Evolutionary conservation across 1,140 invertebrate species (phyloP).

Genomic region (Antheraea mylitta): DNA sequence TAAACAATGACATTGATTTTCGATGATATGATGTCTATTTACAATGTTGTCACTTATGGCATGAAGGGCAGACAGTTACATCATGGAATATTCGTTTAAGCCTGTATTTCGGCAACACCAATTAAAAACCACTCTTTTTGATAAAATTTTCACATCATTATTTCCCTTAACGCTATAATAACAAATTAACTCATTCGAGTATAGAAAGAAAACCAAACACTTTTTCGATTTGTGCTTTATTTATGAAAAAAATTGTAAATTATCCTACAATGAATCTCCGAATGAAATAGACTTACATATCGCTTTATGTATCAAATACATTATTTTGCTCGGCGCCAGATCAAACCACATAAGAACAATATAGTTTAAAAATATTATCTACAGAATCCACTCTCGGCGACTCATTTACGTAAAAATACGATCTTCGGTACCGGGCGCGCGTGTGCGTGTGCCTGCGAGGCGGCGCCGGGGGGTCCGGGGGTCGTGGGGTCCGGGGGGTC

Average conservation of each 20-base stretch:
- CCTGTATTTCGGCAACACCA: not conserved
- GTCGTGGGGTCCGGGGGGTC: constrained; percentile 14
- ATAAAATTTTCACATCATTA: not conserved
- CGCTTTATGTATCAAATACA: constrained; percentile 79
- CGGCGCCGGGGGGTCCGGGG: constrained; percentile 15
- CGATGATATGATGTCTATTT: not conserved
- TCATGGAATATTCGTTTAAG: not conserved
- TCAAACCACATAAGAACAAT: constrained; percentile 77
- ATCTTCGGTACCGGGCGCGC: constrained; percentile 47
- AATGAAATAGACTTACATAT: constrained; percentile 80
- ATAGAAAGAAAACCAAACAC: constrained; percentile 55
- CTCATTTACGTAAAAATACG: constrained; percentile 76
- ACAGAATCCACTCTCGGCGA: constrained; percentile 75
- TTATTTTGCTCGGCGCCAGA: constrained; percentile 74
- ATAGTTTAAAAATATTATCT: constrained; percentile 79
- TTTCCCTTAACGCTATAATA: not conserved
- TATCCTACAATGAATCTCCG: constrained; percentile 80
- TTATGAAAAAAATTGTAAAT: constrained; percentile 81
- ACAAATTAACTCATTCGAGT: not conserved
- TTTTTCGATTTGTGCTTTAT: constrained; percentile 80
- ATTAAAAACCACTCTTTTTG: not conserved
- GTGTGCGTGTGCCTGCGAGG: constrained; percentile 7
- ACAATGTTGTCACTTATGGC: not conserved
- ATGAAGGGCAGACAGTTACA: not conserved
- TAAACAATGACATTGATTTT: not conserved